phyloP scores from a whole-genome alignment of 2,888 invertebrate genomes.

The Prosopocoilus inquinatus region DNA sequence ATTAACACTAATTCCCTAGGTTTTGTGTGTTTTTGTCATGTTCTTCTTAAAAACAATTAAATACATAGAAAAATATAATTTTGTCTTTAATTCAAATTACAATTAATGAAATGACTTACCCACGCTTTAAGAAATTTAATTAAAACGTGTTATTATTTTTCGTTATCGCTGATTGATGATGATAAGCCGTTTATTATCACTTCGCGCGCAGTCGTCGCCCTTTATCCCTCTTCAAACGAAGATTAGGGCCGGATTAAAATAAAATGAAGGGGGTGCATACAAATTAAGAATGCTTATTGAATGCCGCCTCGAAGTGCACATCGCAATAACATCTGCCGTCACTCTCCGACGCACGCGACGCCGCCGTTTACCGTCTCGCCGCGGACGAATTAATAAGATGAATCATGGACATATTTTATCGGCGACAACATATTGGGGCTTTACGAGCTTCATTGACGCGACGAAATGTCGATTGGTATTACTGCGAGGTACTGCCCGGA shows the following conservation, averaged over 20 bases:
- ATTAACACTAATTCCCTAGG: no score
- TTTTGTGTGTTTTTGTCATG: no score
- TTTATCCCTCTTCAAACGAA: background rate
- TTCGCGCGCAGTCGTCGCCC: background rate
- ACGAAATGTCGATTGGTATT: background rate
- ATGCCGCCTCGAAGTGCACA: slow-evolving; percentile 2
- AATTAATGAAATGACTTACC: no score
- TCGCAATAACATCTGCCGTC: slow-evolving; percentile 8
- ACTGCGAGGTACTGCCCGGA: no score
- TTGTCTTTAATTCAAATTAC: no score
- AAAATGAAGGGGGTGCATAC: slow-evolving; percentile 9
- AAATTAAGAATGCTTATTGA: slow-evolving; percentile 7
- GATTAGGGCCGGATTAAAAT: slow-evolving; percentile 3
- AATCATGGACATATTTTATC: slow-evolving; percentile 4
- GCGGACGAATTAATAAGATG: background rate
- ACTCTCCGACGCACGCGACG: background rate
- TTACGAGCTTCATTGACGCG: background rate
- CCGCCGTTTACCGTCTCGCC: background rate
- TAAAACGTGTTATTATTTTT: no score
- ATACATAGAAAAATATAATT: no score
- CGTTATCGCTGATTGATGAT: no score
- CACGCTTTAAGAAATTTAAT: no score
- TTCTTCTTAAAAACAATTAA: no score
- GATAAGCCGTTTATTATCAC: no score
- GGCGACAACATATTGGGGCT: background rate